A percentile compares a stretch with the other conserved stretches of the same genome.
These are phyloP conservation scores for Petrolisthes cinctipes DNA, from an alignment of 2,888 invertebrate species.

Conservation along the genomic window DNA sequence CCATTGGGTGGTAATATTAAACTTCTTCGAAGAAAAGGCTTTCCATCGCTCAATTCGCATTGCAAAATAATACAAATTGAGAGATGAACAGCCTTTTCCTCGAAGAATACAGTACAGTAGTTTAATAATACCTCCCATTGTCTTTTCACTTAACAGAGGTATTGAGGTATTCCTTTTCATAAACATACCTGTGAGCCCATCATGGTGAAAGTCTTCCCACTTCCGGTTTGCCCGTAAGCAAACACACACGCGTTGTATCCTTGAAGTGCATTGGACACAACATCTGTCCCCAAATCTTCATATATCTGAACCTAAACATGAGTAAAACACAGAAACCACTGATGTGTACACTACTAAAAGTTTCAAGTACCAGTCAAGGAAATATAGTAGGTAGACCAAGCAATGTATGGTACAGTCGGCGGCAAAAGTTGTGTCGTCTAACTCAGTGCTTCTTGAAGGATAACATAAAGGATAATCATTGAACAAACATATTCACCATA, in stretches of 20 bases:
- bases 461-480: too few relatives aligned
- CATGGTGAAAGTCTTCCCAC: constrained; percentile 93
- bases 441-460: too few relatives aligned
- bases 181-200: constrained; percentile 78
- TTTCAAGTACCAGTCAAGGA: too few relatives aligned
- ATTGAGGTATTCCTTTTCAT: not conserved
- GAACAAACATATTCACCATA: too few relatives aligned
- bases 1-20: not conserved
- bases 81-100: too few relatives aligned
- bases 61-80: too few relatives aligned
- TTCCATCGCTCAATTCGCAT: too few relatives aligned
- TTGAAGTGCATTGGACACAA: constrained; percentile 84
- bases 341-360: too few relatives aligned
- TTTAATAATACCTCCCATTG: not conserved
- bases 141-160: not conserved
- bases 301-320: constrained; percentile 74
- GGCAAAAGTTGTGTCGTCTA: not conserved
- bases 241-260: constrained; percentile 92
- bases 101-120: not conserved
- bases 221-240: constrained; percentile 92
- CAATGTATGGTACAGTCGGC: not conserved
- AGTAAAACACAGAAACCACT: not conserved
- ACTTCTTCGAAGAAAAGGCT: too few relatives aligned
- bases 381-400: not conserved
- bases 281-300: constrained; percentile 82